Evolutionary conservation across 2,797 vertebrate species (phyloP).

Genomic region (Neomorphus geoffroyi): DNA sequence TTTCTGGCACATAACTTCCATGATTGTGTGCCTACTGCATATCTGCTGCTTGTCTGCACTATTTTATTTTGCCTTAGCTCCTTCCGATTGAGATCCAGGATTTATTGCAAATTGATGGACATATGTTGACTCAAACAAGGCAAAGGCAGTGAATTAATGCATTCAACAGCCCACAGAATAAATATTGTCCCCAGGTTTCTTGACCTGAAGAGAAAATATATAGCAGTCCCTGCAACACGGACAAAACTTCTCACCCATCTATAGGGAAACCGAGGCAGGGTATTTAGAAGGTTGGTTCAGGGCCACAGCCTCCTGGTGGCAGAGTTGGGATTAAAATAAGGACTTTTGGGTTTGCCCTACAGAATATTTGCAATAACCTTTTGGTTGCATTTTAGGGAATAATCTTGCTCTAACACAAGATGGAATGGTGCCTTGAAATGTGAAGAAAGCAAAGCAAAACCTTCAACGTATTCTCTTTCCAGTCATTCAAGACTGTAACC

Average conservation of each 20-base stretch:
- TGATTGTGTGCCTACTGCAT: neutral
- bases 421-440: neutral
- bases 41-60: neutral
- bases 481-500: neutral
- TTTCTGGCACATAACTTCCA: neutral
- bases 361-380: neutral
- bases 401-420: neutral
- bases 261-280: neutral
- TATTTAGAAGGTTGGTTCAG: neutral
- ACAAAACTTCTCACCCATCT: neutral
- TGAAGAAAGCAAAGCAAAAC: neutral
- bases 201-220: neutral
- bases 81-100: neutral
- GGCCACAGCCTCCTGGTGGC: neutral
- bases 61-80: neutral
- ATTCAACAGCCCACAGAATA: neutral
- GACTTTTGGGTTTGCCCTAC: neutral
- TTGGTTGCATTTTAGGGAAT: neutral
- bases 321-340: neutral
- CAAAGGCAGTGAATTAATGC: neutral
- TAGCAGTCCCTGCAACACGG: neutral
- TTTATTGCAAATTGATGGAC: neutral
- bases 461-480: neutral
- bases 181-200: neutral
- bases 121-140: neutral